Evolutionary conservation across 2,797 vertebrate species (phyloP), one percentile per base, ranked within the genome.

Genomic region (Periparus ater): DNA sequence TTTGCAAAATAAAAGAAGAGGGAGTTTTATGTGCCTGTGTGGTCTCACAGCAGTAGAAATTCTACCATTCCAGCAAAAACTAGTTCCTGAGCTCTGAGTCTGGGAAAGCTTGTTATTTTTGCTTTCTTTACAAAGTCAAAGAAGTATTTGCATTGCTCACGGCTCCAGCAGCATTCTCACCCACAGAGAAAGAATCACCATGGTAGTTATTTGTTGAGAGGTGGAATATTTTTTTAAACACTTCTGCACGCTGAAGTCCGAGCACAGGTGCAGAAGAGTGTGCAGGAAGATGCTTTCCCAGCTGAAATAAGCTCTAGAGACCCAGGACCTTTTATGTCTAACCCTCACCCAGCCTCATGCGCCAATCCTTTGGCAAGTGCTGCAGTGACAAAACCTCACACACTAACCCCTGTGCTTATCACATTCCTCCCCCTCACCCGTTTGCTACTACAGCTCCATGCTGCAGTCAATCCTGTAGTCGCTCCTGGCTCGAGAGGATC

Each of bases 191-290:
- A 51, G n/a, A 9, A 26, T 47, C 47, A 72, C 38, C 58, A 36
- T 0, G 0, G 44, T 1, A 54, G 48, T 45, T 67, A 57, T 1
- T 44, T 83, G 45, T 16, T 0, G 4, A 84, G 48, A 48, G 9
- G 32, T 36, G 17, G 13, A 45, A 0, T n/a, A 8, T 18, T 32
- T 86, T 40, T 65, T 50, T 30, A 54, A 85, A 71, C 38, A 2
- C 10, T 83, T 67, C 9, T n/a, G n/a, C 29, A 36, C 4, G 6
- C 2, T 27, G 11, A 48, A 86, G 45, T 25, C 23, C 0, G 10
- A 36, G 60, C 34, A 50, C 0, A 5, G 27, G 25, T 0, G 0
- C 53, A 38, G n/a, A 3, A 5, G 7, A 29, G 11, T 36, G 63
- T 72, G 32, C 51, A 89, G 67, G 70, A 86, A 66, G 51, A 47